Conservation (phyloP, 1,140 invertebrate genomes). For the Brevipalpus yothersi region DNA sequence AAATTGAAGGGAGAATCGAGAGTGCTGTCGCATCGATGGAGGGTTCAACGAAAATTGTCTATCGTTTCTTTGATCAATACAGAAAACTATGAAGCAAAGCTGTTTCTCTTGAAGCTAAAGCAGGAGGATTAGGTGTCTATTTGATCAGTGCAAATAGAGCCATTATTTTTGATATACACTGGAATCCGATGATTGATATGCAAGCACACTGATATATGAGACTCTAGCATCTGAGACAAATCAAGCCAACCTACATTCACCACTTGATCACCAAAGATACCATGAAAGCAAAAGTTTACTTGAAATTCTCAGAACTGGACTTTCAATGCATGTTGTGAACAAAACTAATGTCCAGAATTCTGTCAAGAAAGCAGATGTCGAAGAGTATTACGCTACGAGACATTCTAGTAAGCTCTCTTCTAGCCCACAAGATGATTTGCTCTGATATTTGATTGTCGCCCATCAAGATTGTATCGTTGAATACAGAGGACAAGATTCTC, state of each 20-base stretch:
- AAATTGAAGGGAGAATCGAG: too few species aligned
- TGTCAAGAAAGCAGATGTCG: slow-evolving; percentile 62
- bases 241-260: slow-evolving; percentile 82
- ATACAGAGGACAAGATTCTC: slow-evolving; percentile 78
- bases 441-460: slow-evolving; percentile 54
- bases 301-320: slow-evolving; percentile 78
- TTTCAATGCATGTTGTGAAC: slow-evolving; percentile 69
- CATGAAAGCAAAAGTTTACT: slow-evolving; percentile 41
- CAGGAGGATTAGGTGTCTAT: slow-evolving; percentile 50
- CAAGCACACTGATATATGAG: too few species aligned
- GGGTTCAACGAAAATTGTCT: too few species aligned
- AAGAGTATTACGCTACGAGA: slow-evolving; percentile 59
- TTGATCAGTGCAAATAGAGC: slow-evolving; percentile 81
- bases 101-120: slow-evolving; percentile 86
- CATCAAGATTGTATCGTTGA: slow-evolving; percentile 41
- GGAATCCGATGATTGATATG: slow-evolving; percentile 99
- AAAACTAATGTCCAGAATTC: slow-evolving; percentile 90
- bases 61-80: slow-evolving; percentile 88
- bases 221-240: slow-evolving; percentile 87
- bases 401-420: slow-evolving; percentile 25
- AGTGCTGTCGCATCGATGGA: too few species aligned
- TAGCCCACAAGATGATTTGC: slow-evolving; percentile 35
- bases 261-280: slow-evolving; percentile 60
- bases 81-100: slow-evolving; percentile 38
- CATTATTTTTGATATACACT: slow-evolving; percentile 91